Evolutionary conservation across 2,888 invertebrate genomes (phyloP).

Genomic region (Ypsolopha sequella): DNA sequence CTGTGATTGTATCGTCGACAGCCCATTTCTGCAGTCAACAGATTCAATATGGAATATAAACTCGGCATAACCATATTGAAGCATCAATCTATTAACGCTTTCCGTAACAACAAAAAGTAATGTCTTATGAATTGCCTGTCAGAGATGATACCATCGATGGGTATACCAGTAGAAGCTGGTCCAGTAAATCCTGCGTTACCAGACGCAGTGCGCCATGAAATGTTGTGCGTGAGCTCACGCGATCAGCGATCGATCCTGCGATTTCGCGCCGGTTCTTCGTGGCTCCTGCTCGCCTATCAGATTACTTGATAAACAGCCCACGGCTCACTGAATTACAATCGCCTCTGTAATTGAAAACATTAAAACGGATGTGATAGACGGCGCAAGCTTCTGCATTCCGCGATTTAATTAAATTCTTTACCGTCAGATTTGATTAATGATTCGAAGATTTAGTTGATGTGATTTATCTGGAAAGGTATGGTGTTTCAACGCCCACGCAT

Average conservation of each 20-base stretch:
- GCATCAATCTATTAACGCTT: no score
- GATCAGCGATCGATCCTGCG: constrained; percentile 1
- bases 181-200: not conserved
- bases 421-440: not conserved
- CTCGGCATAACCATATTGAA: no score
- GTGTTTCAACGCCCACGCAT: constrained; percentile 2
- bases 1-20: constrained; percentile 19
- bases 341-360: constrained; percentile 26
- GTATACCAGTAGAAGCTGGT: not conserved
- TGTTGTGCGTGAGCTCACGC: not conserved
- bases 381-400: constrained; percentile 2
- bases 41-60: no score
- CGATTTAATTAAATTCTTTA: constrained; percentile 6
- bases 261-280: constrained; percentile 11
- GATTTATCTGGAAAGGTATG: not conserved
- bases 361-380: constrained; percentile 3
- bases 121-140: no score
- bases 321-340: constrained; percentile 21
- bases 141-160: no score
- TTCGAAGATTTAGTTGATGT: not conserved
- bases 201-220: not conserved
- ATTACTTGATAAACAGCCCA: constrained; percentile 19
- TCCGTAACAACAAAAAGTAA: no score
- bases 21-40: not conserved
- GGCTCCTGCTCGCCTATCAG: constrained; percentile 14